A percentile compares a stretch with the other conserved stretches of the same genome.
Conservation (phyloP, 2,113 vertebrate species). For the Neofelis nebulosa region DNA sequence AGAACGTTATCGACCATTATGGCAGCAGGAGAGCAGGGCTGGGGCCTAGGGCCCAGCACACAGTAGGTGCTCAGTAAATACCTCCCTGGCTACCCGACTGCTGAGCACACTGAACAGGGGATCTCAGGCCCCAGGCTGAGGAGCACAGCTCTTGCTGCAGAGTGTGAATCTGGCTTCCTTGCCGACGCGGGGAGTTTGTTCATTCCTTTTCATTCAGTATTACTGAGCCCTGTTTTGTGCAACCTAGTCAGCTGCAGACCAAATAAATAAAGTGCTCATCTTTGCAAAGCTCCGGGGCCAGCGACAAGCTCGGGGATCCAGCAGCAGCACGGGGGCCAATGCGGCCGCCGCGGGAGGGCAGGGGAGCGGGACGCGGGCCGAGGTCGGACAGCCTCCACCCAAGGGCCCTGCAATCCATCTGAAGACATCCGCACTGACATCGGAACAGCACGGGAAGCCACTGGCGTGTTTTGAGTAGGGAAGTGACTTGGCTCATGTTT, state of each 20-base stretch:
- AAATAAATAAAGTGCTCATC: too few species aligned
- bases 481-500: too few species aligned
- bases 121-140: rapidly evolving
- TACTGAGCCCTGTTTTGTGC: not conserved
- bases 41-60: rapidly evolving
- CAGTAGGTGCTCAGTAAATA: not conserved
- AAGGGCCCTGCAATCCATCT: too few species aligned
- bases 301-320: too few species aligned
- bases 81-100: rapidly evolving
- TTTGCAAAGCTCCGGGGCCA: too few species aligned
- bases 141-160: not conserved
- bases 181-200: not conserved
- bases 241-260: not conserved
- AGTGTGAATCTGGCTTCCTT: not conserved
- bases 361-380: too few species aligned
- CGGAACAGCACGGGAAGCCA: too few species aligned
- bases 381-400: too few species aligned
- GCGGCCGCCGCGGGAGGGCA: too few species aligned
- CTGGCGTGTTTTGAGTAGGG: too few species aligned
- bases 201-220: not conserved
- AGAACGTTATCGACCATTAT: not conserved
- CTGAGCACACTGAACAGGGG: not conserved
- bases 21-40: rapidly evolving
- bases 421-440: too few species aligned
- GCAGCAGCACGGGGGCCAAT: too few species aligned